Base-by-base conservation (phyloP, 2,888 invertebrate species). In the Ophion slaviceki region DNA sequence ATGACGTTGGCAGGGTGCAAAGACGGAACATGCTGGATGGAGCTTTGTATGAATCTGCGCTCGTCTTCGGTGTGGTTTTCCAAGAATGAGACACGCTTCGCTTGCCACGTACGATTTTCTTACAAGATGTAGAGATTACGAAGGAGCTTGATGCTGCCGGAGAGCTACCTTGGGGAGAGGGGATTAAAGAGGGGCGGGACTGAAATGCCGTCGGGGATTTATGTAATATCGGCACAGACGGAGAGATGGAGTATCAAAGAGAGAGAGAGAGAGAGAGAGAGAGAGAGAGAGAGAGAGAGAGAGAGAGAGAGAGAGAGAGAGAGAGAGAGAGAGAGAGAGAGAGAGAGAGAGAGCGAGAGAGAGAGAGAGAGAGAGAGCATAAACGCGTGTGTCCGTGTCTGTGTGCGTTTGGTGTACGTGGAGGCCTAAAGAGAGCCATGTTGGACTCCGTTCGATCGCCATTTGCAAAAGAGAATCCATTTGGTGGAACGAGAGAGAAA, bases 121-220 rank as follows among this genome's bases (percentile, higher is more conserved):
- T 86, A 82, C 80, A 84, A 82, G 83, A 87, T 86, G 77, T 61
- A 77, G 85, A 86, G 88, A 88, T 87, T 87, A 85, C 80, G 57
- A 70, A 87, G 85, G 71, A 72, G 87, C 80, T 80, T 85, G 85
- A 87, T 87, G 82, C 84, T 53, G 71, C 76, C 59, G 4, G 40
- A 83, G 87, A 47, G 70, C 45, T 57, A 47, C 59, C 83, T 83
- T 79, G 70, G 78, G 71, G 86, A 47, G 79, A 86, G 70, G 80
- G 85, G 78, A 83, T 86, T 83, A 86, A 86, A 87, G 87, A 80
- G 80, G 83, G 81, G 82, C 82, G 86, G 87, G 81, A 85, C 83
- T 76, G 83, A 85, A 82, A 81, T 82, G 86, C 88, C 88, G 82
- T 80, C 75, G 82, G 88, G 87, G 86, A 88, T 88, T 88, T 88